Percentiles rank a stretch among this genome's conserved stretches.
Conservation (phyloP, 1,140 invertebrate genomes). For the Ostrea edulis region DNA sequence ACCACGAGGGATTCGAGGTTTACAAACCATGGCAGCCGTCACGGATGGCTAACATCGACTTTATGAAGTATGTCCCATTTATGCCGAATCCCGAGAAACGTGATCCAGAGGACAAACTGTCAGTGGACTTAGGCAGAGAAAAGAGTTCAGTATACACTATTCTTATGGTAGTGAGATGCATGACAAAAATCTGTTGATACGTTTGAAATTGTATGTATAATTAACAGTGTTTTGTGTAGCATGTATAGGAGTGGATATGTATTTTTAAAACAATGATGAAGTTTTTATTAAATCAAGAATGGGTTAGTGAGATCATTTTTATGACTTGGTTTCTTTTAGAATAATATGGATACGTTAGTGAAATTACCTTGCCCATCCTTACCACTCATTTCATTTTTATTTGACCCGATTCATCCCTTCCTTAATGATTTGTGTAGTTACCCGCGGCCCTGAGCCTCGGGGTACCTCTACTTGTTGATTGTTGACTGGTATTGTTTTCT, state of each 20-base stretch:
- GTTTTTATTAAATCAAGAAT: background rate
- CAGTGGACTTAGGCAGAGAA: conserved; percentile 27
- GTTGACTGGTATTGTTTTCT: too few species aligned
- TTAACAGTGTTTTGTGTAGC: background rate
- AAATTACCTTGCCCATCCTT: background rate
- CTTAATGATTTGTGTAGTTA: too few species aligned
- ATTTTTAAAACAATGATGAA: background rate
- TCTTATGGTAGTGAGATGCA: background rate
- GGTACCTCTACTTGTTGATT: too few species aligned
- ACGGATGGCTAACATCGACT: background rate
- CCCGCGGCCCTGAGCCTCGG: too few species aligned
- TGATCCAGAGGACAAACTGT: background rate
- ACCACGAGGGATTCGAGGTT: conserved; percentile 54
- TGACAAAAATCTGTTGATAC: background rate
- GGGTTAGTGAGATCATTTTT: background rate
- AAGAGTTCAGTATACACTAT: conserved; percentile 34
- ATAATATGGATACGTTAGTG: background rate
- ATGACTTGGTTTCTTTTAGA: background rate
- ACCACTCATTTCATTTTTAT: background rate
- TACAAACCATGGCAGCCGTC: conserved; percentile 49
- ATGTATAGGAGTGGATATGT: background rate
- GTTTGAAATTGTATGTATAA: background rate
- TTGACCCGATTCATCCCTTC: background rate
- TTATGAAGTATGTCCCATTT: conserved; percentile 56
- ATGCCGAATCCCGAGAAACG: conserved; percentile 44